These are phyloP conservation scores for Xiphophorus maculatus DNA, from an alignment of 2,113 vertebrate genomes.

Conservation along the genomic window DNA sequence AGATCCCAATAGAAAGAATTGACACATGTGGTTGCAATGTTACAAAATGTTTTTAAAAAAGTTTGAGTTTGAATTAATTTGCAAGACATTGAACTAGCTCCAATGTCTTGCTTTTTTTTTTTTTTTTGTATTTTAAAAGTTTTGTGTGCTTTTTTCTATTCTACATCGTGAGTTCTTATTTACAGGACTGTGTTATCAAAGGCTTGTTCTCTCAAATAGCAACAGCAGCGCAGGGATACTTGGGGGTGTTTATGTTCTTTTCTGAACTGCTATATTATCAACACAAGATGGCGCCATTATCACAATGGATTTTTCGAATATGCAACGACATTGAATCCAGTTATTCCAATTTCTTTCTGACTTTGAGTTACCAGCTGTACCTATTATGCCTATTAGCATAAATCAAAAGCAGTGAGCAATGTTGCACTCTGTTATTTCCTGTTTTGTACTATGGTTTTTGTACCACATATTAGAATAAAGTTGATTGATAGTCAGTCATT, in stretches of 20 bases:
- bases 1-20: no score
- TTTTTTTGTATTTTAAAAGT: no score
- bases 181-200: background rate
- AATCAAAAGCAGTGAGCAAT: no score
- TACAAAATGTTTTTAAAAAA: no score
- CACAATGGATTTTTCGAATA: slow-evolving; percentile 13
- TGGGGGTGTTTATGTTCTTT: background rate
- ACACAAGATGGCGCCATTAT: slow-evolving; percentile 66
- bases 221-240: background rate
- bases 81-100: no score
- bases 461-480: background rate
- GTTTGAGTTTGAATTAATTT: no score
- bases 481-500: background rate
- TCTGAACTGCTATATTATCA: slow-evolving; percentile 7
- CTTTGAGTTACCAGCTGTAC: background rate
- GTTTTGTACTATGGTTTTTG: background rate
- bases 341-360: background rate
- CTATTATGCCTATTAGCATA: background rate
- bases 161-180: background rate
- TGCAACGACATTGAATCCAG: no score
- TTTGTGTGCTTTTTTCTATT: background rate
- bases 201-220: background rate
- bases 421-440: background rate
- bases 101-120: no score
- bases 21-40: no score